Conservation (phyloP, 2,113 vertebrate species). For the Megatriorchis doriae region DNA sequence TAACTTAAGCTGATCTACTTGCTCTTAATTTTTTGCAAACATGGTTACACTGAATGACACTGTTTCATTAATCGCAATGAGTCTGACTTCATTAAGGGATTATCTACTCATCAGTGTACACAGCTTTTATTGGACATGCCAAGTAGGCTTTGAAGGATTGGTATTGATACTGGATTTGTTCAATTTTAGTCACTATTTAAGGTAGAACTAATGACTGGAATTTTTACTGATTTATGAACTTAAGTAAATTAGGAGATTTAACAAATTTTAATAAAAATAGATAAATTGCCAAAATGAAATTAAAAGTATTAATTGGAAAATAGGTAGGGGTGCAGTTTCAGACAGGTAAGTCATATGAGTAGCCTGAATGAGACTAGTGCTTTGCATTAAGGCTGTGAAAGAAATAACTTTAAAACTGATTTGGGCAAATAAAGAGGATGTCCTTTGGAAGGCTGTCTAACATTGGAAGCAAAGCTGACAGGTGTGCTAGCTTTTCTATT, state of each 20-base stretch:
- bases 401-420: background rate
- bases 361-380: background rate
- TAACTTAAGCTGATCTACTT: background rate
- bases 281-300: background rate
- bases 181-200: background rate
- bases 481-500: background rate
- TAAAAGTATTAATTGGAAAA: background rate
- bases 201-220: background rate
- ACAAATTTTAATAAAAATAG: background rate
- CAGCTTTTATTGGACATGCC: background rate
- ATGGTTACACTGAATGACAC: background rate
- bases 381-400: background rate
- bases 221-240: background rate
- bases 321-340: background rate
- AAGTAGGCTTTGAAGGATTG: background rate
- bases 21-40: background rate
- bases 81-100: background rate
- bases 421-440: background rate
- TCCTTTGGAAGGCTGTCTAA: background rate
- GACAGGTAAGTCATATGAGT: background rate
- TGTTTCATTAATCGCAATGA: background rate
- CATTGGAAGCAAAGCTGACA: background rate
- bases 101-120: background rate
- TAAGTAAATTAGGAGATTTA: background rate
- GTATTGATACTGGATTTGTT: background rate